phyloP scores from a whole-genome alignment of 1,140 invertebrate genomes.

The Apocrypta bakeri region DNA sequence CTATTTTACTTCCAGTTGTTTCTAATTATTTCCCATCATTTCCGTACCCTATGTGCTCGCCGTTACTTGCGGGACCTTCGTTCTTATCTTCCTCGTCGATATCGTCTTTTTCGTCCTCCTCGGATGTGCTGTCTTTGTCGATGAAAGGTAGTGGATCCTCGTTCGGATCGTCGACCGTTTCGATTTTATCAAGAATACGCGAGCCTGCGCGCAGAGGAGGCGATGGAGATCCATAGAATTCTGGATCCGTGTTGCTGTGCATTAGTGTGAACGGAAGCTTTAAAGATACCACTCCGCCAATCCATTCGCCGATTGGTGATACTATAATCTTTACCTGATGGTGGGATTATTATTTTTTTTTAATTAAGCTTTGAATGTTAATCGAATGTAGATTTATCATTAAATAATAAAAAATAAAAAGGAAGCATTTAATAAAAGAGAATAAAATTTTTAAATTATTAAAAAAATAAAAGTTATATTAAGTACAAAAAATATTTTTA shows the following conservation, averaged over 20 bases:
- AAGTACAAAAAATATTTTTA: too few relatives aligned
- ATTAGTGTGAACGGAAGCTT: conserved; percentile 87
- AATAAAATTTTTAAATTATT: too few relatives aligned
- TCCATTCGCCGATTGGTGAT: conserved; percentile 83
- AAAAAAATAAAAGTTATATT: too few relatives aligned
- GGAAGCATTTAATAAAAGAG: too few relatives aligned
- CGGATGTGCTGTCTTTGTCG: conserved; percentile 44
- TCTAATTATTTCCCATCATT: too few relatives aligned
- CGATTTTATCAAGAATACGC: conserved; percentile 49
- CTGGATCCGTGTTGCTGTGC: conserved; percentile 74
- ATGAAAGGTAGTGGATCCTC: conserved; percentile 46
- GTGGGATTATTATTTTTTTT: conserved; percentile 18
- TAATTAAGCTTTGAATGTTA: too few relatives aligned
- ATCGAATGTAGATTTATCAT: too few relatives aligned
- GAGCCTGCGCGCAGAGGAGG: not conserved
- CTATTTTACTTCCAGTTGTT: too few relatives aligned
- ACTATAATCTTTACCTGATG: conserved; percentile 81
- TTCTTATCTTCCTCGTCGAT: not conserved
- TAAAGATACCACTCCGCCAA: conserved; percentile 85
- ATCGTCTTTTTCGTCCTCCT: conserved; percentile 34
- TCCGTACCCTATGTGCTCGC: not conserved
- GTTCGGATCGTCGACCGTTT: conserved; percentile 49
- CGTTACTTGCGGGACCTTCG: not conserved
- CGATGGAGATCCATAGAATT: conserved; percentile 60
- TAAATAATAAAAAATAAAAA: too few relatives aligned